Conservation (phyloP, 2,113 vertebrate genomes). For the Corvus hawaiiensis region DNA sequence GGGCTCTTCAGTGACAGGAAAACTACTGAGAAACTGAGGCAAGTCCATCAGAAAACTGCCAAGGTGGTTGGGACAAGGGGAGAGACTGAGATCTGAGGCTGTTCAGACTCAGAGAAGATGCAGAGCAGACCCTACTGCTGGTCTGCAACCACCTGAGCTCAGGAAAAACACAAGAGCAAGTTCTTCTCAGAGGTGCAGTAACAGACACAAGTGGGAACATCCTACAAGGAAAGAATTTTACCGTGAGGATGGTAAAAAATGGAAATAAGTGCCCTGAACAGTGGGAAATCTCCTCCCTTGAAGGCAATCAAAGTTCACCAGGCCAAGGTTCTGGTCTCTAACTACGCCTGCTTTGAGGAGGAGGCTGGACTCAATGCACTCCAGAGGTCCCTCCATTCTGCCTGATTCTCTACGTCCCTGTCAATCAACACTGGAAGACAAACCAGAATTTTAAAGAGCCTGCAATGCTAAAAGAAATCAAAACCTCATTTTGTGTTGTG, state of each 20-base stretch:
- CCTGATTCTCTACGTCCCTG: background rate
- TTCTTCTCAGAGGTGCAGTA: background rate
- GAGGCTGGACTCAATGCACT: background rate
- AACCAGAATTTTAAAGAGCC: background rate
- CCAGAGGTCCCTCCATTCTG: background rate
- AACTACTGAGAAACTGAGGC: background rate
- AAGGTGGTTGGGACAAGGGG: accelerated
- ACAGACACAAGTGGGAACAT: background rate
- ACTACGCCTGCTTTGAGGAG: background rate
- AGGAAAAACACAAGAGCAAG: background rate
- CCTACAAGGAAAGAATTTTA: background rate
- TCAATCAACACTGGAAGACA: background rate
- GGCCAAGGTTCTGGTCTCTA: background rate
- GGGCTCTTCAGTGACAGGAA: background rate
- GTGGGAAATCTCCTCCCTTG: background rate
- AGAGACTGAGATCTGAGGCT: background rate
- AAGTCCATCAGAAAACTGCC: background rate
- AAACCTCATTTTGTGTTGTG: background rate
- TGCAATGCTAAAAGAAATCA: background rate
- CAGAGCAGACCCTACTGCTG: background rate
- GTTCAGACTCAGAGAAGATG: background rate
- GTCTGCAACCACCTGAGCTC: background rate
- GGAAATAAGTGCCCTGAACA: background rate
- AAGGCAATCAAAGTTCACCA: background rate
- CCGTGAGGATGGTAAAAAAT: background rate